phyloP scores from a whole-genome alignment of 2,113 vertebrate species.

The Erythrolamprus reginae region DNA sequence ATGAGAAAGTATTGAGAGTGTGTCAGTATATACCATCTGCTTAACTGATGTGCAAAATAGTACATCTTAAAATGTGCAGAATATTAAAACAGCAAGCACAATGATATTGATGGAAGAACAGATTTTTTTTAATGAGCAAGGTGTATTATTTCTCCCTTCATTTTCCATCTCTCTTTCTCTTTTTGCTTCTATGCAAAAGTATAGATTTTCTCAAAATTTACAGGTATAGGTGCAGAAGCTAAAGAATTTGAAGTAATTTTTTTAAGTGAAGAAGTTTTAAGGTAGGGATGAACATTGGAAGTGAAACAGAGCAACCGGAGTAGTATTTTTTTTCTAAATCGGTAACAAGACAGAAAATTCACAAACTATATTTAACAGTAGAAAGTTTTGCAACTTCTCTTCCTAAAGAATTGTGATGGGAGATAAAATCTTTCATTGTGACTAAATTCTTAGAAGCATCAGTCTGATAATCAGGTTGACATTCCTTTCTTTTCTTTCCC shows the following conservation, averaged over 20 bases:
- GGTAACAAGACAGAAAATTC: background rate
- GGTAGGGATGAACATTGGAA: background rate
- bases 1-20: background rate
- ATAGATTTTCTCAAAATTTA: background rate
- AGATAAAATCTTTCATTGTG: background rate
- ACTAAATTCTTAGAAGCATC: background rate
- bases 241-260: background rate
- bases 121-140: background rate
- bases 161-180: background rate
- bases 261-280: background rate
- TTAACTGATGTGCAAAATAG: background rate
- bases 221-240: background rate
- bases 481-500: background rate
- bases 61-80: background rate
- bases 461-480: background rate
- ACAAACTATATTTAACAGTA: background rate
- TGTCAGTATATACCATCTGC: background rate
- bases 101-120: background rate
- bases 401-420: background rate
- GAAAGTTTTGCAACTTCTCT: background rate
- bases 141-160: background rate
- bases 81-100: background rate
- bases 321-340: background rate
- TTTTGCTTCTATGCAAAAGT: background rate
- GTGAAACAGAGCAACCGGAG: background rate